Conservation (phyloP, 2,113 vertebrate species). For the Tapirus terrestris region DNA sequence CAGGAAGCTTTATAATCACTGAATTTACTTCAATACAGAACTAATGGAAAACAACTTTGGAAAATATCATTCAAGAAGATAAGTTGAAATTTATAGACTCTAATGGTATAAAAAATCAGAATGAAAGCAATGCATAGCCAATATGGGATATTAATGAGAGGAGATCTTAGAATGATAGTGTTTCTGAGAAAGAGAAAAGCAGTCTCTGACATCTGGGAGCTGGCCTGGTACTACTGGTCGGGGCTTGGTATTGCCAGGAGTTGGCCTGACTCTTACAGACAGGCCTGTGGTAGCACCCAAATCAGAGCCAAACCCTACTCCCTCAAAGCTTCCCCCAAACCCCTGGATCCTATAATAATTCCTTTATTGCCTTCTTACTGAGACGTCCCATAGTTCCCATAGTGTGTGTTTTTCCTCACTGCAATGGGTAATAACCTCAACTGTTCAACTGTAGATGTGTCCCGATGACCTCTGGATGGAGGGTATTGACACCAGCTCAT, state of each 20-base stretch:
- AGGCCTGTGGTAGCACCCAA: neutral
- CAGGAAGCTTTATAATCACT: neutral
- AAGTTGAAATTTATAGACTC: neutral
- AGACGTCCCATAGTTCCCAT: neutral
- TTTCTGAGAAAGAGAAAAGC: neutral
- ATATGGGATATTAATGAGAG: neutral
- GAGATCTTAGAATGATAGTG: neutral
- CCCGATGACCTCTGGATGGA: neutral
- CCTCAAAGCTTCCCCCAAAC: neutral
- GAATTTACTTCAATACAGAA: neutral
- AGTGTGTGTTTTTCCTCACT: neutral
- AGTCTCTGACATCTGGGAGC: neutral
- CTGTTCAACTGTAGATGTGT: neutral
- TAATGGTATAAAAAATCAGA: neutral
- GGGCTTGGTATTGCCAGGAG: neutral
- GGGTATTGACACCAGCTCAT: neutral
- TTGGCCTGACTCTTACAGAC: no score
- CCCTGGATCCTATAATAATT: neutral
- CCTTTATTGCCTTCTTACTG: neutral
- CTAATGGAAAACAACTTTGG: neutral
- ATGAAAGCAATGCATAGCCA: neutral
- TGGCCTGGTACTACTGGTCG: neutral
- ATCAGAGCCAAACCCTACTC: neutral
- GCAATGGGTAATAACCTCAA: neutral
- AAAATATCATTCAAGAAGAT: neutral